phyloP scores from a whole-genome alignment of 2,888 invertebrate species.

The Rhogogaster chlorosoma region DNA sequence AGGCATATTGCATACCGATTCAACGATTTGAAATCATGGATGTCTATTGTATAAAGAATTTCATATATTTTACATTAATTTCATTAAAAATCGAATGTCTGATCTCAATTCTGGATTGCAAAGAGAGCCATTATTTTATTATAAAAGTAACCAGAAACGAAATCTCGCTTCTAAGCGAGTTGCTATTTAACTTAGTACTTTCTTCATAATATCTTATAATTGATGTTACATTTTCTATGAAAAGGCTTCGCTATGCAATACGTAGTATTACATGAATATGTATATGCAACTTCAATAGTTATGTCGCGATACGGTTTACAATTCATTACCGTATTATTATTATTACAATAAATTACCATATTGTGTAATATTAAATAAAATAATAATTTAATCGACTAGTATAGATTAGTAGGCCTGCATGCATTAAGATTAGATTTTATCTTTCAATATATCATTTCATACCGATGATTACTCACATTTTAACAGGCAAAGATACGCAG shows the following conservation, averaged over 20 bases:
- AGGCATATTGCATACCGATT: background rate
- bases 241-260: constrained; percentile 19
- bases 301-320: constrained; percentile 8
- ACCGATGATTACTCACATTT: constrained; percentile 62
- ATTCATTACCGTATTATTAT: constrained; percentile 50
- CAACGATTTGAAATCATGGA: constrained; percentile 1
- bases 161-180: background rate
- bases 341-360: constrained; percentile 47
- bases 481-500: constrained; percentile 70
- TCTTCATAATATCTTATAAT: constrained; percentile 9
- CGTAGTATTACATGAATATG: constrained; percentile 10
- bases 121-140: background rate
- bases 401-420: constrained; percentile 71
- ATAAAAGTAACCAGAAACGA: background rate
- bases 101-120: background rate
- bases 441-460: constrained; percentile 57
- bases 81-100: background rate
- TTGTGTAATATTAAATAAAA: constrained; percentile 68
- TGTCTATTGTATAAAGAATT: background rate
- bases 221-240: constrained; percentile 28
- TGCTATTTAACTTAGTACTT: constrained; percentile 19
- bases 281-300: background rate
- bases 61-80: background rate
- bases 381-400: constrained; percentile 73
- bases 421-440: constrained; percentile 64